A percentile compares a stretch with the other conserved stretches of the same genome.
Conservation (phyloP, 2,888 invertebrate genomes). For the Idaea aversata region DNA sequence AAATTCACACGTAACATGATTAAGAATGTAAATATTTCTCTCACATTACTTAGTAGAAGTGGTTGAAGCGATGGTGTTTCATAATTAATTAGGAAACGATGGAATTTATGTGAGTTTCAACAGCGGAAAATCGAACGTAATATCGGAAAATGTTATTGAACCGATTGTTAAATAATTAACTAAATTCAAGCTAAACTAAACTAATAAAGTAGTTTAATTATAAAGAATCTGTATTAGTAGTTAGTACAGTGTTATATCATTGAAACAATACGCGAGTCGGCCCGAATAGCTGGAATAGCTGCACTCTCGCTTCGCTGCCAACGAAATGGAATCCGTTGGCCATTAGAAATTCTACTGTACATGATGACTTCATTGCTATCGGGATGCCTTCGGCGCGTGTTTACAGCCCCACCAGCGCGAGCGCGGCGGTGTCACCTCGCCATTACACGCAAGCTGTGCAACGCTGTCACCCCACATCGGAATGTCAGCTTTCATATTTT, state of each 20-base stretch:
- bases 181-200: background rate
- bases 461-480: conserved; percentile 30
- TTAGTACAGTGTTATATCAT: conserved; percentile 40
- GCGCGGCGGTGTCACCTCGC: conserved; percentile 50
- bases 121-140: background rate
- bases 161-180: background rate
- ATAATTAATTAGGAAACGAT: background rate
- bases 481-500: conserved; percentile 44
- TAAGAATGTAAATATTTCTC: conserved; percentile 1
- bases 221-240: conserved; percentile 8
- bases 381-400: conserved; percentile 59
- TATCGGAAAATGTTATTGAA: background rate
- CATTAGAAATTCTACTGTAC: conserved; percentile 73
- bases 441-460: conserved; percentile 29
- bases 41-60: background rate
- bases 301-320: conserved; percentile 72
- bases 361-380: conserved; percentile 71
- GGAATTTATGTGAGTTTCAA: background rate
- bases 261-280: conserved; percentile 55
- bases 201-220: background rate
- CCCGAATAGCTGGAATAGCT: conserved; percentile 66
- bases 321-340: conserved; percentile 74
- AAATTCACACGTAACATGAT: conserved; percentile 1
- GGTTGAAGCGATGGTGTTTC: background rate
- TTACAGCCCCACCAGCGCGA: conserved; percentile 35